Conservation (phyloP, 2,797 vertebrate genomes). For the Orestias chungarensis region DNA sequence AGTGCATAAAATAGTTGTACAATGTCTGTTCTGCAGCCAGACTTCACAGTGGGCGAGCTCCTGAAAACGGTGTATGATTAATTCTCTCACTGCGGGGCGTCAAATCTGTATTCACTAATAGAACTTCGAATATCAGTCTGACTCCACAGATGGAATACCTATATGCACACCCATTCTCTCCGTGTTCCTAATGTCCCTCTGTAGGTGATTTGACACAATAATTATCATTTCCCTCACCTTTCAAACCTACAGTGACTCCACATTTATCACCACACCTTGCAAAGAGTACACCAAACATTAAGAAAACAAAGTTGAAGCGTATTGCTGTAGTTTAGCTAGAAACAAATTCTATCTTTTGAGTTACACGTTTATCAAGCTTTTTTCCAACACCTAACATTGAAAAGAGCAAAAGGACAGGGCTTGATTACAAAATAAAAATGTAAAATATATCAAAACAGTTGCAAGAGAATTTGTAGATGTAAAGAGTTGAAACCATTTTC, state of each 20-base stretch:
- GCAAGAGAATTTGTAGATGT: neutral
- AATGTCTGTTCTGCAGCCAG: neutral
- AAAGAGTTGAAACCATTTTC: no score
- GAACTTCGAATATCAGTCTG: constrained; percentile 24
- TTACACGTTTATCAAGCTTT: no score
- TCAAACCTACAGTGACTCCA: neutral
- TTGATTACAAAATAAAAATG: neutral
- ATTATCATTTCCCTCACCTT: constrained; percentile 1
- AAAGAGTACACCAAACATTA: neutral
- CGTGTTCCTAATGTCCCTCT: constrained; percentile 10
- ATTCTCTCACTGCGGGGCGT: constrained; percentile 11
- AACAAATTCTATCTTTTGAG: neutral
- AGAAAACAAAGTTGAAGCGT: no score
- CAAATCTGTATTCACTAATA: constrained; percentile 39
- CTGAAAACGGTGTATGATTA: constrained; percentile 24
- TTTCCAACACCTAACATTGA: neutral
- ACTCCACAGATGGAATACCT: constrained; percentile 11
- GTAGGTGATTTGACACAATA: constrained; percentile 21
- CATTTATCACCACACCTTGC: neutral
- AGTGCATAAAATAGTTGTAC: constrained; percentile 1
- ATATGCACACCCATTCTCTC: constrained; percentile 36
- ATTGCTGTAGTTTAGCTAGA: no score
- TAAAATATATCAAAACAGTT: neutral
- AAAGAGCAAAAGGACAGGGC: neutral
- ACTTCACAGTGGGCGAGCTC: neutral